phyloP scores from a whole-genome alignment of 2,888 invertebrate species.

The Stenotaenia linearis region DNA sequence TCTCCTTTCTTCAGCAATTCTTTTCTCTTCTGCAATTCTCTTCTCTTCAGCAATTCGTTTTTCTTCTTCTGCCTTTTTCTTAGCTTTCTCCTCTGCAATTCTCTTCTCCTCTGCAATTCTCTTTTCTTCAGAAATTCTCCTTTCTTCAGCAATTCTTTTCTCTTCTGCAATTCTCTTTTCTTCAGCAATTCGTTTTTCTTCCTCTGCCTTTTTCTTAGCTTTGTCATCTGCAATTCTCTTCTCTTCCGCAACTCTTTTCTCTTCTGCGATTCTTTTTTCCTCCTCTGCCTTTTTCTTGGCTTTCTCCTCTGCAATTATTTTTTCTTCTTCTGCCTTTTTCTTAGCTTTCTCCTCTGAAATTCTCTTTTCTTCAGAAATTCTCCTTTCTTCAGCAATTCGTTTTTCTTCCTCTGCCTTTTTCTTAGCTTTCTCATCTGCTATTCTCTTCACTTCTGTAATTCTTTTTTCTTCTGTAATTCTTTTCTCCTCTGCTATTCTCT shows the following conservation, averaged over 20 bases:
- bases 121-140: neutral
- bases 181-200: neutral
- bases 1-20: too few relatives aligned
- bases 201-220: too few relatives aligned
- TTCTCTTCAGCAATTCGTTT: neutral
- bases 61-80: neutral
- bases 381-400: neutral
- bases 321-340: slow-evolving; percentile 36
- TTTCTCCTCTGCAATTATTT: too few relatives aligned
- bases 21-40: neutral
- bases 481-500: too few relatives aligned
- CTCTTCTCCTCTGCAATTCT: slow-evolving; percentile 8
- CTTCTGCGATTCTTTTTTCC: neutral
- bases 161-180: neutral
- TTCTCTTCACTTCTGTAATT: neutral
- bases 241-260: neutral
- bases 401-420: neutral
- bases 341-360: slow-evolving; percentile 36
- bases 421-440: slow-evolving; percentile 14
- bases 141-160: slow-evolving; percentile 30
- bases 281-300: neutral
- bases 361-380: neutral
- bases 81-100: slow-evolving; percentile 36
- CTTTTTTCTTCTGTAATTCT: neutral
- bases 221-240: neutral